phyloP scores from a whole-genome alignment of 2,888 invertebrate genomes.

The Dasysyrphus albostriatus region DNA sequence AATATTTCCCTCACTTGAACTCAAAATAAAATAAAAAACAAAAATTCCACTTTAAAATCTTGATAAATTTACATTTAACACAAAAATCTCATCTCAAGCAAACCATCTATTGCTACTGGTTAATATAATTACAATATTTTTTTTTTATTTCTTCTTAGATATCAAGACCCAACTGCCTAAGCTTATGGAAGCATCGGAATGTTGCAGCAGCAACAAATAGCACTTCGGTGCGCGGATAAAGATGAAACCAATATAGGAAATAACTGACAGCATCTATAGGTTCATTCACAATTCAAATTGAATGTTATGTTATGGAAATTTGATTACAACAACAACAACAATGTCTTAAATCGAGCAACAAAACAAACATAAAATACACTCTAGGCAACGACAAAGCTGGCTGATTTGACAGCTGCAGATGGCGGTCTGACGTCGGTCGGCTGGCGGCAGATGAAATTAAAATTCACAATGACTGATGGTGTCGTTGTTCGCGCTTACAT shows the following conservation, averaged over 20 bases:
- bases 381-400: background rate
- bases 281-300: constrained; percentile 48
- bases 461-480: constrained; percentile 70
- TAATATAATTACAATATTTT: constrained; percentile 30
- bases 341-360: constrained; percentile 9
- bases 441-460: constrained; percentile 57
- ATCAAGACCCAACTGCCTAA: constrained; percentile 1
- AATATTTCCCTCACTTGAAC: background rate
- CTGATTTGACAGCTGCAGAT: constrained; percentile 25
- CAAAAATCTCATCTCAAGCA: constrained; percentile 53
- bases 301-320: constrained; percentile 71
- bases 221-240: background rate
- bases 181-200: constrained; percentile 48
- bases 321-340: constrained; percentile 38
- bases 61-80: constrained; percentile 60
- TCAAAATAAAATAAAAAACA: constrained; percentile 4
- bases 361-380: constrained; percentile 14
- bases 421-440: background rate
- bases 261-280: constrained; percentile 18
- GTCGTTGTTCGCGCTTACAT: constrained; percentile 48
- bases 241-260: constrained; percentile 29
- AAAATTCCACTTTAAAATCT: constrained; percentile 34
- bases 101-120: constrained; percentile 33
- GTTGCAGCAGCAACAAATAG: constrained; percentile 15
- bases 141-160: background rate